A percentile compares a stretch with the other conserved stretches of the same genome.
phyloP scores from a whole-genome alignment of 1,140 invertebrate genomes.

The Drosophila kurseongensis region DNA sequence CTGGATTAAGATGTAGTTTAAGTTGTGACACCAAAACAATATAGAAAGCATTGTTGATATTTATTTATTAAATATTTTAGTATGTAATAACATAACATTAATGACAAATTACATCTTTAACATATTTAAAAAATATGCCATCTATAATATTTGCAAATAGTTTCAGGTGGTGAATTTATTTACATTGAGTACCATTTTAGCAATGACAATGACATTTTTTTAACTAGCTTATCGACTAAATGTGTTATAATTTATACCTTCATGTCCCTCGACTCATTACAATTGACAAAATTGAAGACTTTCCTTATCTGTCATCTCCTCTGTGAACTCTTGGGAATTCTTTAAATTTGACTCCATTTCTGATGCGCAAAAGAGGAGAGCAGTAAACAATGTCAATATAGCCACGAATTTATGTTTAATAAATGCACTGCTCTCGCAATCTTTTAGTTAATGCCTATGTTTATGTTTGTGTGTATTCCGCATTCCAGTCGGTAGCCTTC shows the following conservation, averaged over 20 bases:
- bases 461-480: slow-evolving; percentile 49
- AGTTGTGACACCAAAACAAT: too few species aligned
- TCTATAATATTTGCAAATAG: too few species aligned
- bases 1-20: too few species aligned
- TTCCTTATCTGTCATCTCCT: neutral
- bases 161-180: neutral
- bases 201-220: neutral
- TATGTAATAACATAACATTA: too few species aligned
- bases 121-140: too few species aligned
- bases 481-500: slow-evolving; percentile 62
- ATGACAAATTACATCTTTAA: too few species aligned
- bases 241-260: neutral
- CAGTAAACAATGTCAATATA: slow-evolving; percentile 42
- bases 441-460: slow-evolving; percentile 2
- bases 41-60: too few species aligned
- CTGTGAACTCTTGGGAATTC: slow-evolving; percentile 7
- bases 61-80: too few species aligned
- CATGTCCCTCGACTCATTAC: neutral
- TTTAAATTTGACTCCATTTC: slow-evolving; percentile 61
- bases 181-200: neutral
- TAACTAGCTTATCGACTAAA: neutral
- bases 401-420: slow-evolving; percentile 75
- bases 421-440: slow-evolving; percentile 36
- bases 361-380: neutral
- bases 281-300: neutral